Evolutionary conservation across 2,113 vertebrate genomes (phyloP), one percentile per base, ranked within the genome.

Genomic region (Ammodytes marinus): DNA sequence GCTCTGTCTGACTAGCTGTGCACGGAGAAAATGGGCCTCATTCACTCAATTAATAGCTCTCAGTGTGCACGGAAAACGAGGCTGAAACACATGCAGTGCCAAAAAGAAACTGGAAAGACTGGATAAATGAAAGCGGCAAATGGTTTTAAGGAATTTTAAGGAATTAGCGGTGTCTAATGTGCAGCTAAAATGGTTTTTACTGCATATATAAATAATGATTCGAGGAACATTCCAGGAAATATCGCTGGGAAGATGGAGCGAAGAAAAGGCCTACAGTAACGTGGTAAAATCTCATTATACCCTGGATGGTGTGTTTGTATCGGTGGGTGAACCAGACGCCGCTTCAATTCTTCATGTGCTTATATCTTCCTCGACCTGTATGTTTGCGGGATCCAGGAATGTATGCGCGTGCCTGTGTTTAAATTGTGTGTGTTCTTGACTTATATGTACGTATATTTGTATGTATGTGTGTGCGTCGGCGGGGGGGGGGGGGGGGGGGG

Each of bases 61-160:
- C 54, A 67, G 64, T 54, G 77, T 66, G 69, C 47, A 74, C 53
- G 71, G 27, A 27, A 72, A 69, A 65, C 27, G 45, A 70, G 12
- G 46, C 70, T 74, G 59, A 80, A 88, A 80, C 50, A 74, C 60
- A 82, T 2, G 45, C 76, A 65, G 72, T 53, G 72, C 83, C 76
- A 81, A 83, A 27, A 27, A 27, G 27, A 27, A 88, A 85, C 69
- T 82, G 80, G 54, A 84, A 80, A 71, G 67, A 75, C 57, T 69
- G 49, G 39, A 85, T 81, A 82, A 85, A 87, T 66, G 46, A 83
- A 90, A 80, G 66, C 67, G 55, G 81, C 65, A 91, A 89, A 90
- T 84, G 76, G 86, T 85, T 85, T 90, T 78, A 90, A 83, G 73
- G 79, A 87, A 78, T 85, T 85, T 90, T 78, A 90, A 83, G 73